These are phyloP conservation scores for Iselma pallidipennis DNA, from an alignment of 2,888 invertebrate species.

Conservation along the genomic window DNA sequence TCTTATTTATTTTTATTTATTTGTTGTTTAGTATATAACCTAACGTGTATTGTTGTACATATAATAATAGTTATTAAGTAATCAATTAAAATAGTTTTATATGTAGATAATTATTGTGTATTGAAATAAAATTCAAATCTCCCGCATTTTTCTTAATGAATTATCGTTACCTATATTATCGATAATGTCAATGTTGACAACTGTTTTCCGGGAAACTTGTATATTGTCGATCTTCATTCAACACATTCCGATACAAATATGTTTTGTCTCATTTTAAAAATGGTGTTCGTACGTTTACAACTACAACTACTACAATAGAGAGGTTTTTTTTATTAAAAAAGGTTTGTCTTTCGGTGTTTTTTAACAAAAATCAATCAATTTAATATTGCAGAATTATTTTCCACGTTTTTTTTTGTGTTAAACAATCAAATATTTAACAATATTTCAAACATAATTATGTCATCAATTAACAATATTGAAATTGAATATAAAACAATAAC, in stretches of 20 bases:
- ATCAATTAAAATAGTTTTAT: background rate
- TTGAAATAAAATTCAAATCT: background rate
- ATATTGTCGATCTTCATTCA: slow-evolving; percentile 5
- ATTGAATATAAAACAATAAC: slow-evolving; percentile 74
- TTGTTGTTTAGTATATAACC: too few species aligned
- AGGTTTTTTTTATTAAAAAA: slow-evolving; percentile 12
- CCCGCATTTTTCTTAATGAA: slow-evolving; percentile 3
- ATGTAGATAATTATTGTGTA: background rate
- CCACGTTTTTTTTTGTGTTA: slow-evolving; percentile 7
- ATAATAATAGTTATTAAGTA: too few species aligned
- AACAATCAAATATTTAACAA: too few species aligned
- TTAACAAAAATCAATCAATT: slow-evolving; percentile 9
- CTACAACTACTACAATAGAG: slow-evolving; percentile 22
- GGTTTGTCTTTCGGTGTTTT: slow-evolving; percentile 19
- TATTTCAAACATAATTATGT: slow-evolving; percentile 38
- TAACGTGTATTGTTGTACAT: too few species aligned
- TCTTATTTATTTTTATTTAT: background rate
- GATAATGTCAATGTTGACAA: slow-evolving; percentile 18
- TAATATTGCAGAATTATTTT: too few species aligned
- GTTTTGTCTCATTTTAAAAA: slow-evolving; percentile 44
- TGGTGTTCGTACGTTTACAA: slow-evolving; percentile 43
- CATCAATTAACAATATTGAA: slow-evolving; percentile 63
- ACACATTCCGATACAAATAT: background rate
- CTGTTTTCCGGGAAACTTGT: slow-evolving; percentile 18
- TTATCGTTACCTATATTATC: background rate